Evolutionary conservation across 2,113 vertebrate genomes (phyloP).

Genomic region (Anguilla rostrata): DNA sequence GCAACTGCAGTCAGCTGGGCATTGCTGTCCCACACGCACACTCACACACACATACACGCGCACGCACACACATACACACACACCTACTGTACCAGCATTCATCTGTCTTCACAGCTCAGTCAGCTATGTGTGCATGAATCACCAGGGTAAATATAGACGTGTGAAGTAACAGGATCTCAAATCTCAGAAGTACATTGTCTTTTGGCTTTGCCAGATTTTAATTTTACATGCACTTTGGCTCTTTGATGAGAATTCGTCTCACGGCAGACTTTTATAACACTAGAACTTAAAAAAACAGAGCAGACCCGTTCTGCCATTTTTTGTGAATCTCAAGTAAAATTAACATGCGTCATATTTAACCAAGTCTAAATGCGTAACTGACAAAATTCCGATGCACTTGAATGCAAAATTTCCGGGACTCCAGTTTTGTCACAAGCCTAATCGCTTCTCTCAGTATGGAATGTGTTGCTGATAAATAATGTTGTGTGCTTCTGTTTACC

Average conservation of each 20-base stretch:
- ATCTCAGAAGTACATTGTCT: background rate
- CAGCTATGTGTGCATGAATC: background rate
- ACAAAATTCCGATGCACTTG: background rate
- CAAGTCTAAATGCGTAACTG: background rate
- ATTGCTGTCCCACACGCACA: background rate
- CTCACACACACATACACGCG: no score
- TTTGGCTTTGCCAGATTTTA: background rate
- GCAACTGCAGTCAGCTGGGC: background rate
- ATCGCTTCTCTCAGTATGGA: background rate
- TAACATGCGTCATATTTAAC: background rate
- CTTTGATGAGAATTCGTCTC: background rate
- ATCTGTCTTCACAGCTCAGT: background rate
- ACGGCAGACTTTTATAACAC: background rate
- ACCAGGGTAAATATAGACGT: background rate
- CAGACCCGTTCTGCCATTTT: background rate
- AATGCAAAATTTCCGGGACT: background rate
- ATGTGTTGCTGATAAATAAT: background rate
- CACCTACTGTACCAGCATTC: background rate
- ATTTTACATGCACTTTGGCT: background rate
- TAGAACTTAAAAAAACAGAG: background rate
- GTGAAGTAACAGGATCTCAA: background rate
- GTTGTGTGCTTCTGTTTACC: background rate
- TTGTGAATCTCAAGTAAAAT: background rate
- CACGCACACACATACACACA: background rate
- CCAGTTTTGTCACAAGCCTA: background rate